Evolutionary conservation across 1,140 invertebrate species (phyloP), one percentile per base, ranked within the genome.

Genomic region (Psix sp.): DNA sequence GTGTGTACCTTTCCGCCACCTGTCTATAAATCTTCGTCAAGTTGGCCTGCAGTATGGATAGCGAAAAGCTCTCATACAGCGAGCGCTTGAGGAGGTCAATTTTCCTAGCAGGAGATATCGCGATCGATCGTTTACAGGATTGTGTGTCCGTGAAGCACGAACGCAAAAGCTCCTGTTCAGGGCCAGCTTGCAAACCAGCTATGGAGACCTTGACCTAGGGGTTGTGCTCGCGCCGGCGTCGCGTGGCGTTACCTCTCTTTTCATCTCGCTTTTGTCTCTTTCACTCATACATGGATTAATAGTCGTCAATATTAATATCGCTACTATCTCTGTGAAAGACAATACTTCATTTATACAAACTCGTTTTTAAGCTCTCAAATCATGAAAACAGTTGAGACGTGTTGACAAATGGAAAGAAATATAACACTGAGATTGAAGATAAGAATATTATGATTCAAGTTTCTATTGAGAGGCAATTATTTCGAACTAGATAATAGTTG

Each of bases 71-170:
- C 18, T 1, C 45, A 14, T 35, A n/a, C 21, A 15, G 20, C 14
- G 21, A 26, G 5, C 18, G 26, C 39, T 24, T n/a, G 38, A 65
- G 38, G 45, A 43, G 72, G 59, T 74, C 59, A 68, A 67, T 63
- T 77, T 67, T 63, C 45, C 84, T 81, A 87, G 87, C 87, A 86
- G 83, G 84, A 86, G 86, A 84, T 87, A 88, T 87, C 86, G 87
- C 88, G 88, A 89, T 89, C 88, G 88, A 88, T 87, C 87, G 83
- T 86, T 85, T 86, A 86, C 86, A 88, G 87, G 88, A 88, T 87
- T 88, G 87, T 87, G 87, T 86, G 81, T 86, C 85, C 83, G 85
- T 86, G 68, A 85, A 82, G 81, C 82, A 84, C 78, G 79, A 83
- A 80, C 87, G 88, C 84, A 87, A 88, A 88, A 86, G 80, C 87